Conservation (phyloP, 2,113 vertebrate genomes). For the Cervus canadensis region DNA sequence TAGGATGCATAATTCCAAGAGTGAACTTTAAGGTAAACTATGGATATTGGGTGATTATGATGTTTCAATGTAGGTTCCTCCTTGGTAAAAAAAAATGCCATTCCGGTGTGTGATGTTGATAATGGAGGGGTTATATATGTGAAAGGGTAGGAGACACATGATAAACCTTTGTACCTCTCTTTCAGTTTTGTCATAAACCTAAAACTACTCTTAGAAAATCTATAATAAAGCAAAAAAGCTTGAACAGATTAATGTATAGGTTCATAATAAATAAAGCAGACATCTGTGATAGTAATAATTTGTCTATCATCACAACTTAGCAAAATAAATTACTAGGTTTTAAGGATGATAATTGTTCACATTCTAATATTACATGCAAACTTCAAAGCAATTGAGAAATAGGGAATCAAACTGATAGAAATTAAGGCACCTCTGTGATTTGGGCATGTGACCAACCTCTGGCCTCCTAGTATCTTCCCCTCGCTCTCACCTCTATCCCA, state of each 20-base stretch:
- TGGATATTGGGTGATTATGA: neutral
- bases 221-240: neutral
- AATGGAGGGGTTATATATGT: neutral
- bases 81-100: neutral
- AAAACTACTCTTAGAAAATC: neutral
- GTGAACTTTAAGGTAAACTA: neutral
- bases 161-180: neutral
- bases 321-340: neutral
- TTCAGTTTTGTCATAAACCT: neutral
- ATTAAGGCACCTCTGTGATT: neutral
- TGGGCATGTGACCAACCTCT: neutral
- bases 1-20: neutral
- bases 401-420: neutral
- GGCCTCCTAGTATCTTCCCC: neutral
- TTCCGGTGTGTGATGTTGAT: neutral
- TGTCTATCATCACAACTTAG: neutral
- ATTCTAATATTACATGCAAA: neutral
- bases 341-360: neutral
- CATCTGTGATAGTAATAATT: neutral
- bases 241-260: neutral
- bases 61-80: neutral
- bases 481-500: neutral
- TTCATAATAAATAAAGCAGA: neutral
- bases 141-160: neutral
- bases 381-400: neutral